Evolutionary conservation across 2,797 vertebrate species (phyloP).

Genomic region (Gymnoscopelus braueri): DNA sequence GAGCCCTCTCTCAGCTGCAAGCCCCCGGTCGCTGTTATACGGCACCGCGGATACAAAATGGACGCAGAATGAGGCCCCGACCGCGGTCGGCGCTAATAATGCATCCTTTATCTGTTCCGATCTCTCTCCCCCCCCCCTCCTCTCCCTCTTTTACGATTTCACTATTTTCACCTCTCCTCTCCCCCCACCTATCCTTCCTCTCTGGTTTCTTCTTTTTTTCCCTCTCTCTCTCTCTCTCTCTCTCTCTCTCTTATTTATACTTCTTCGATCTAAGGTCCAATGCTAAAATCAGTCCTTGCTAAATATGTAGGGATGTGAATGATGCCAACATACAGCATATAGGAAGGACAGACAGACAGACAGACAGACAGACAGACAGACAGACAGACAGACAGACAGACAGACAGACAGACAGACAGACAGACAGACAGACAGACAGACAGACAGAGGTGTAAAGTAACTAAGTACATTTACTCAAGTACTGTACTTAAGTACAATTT

Average conservation of each 20-base stretch:
- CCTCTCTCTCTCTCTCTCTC: background rate
- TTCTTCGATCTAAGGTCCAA: too few species aligned
- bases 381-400: too few species aligned
- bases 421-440: too few species aligned
- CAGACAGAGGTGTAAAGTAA: too few species aligned
- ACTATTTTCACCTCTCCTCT: background rate
- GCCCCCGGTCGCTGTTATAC: slow-evolving; percentile 75
- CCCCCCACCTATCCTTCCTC: background rate
- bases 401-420: too few species aligned
- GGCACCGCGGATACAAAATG: slow-evolving; percentile 91
- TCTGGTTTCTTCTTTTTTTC: background rate
- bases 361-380: too few species aligned
- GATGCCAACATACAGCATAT: too few species aligned
- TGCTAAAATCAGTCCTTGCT: slow-evolving; percentile 54
- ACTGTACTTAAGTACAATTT: too few species aligned
- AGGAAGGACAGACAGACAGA: too few species aligned
- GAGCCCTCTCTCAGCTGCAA: slow-evolving; percentile 94
- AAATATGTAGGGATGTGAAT: too few species aligned
- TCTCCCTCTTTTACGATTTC: background rate
- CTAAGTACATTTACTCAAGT: too few species aligned
- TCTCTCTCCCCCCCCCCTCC: slow-evolving; percentile 46
- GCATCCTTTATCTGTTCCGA: slow-evolving; percentile 76
- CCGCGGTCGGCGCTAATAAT: slow-evolving; percentile 93
- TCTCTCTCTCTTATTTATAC: background rate
- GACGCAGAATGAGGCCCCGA: slow-evolving; percentile 96